Conservation (phyloP, 2,888 invertebrate species). For the Acronicta leporina region DNA sequence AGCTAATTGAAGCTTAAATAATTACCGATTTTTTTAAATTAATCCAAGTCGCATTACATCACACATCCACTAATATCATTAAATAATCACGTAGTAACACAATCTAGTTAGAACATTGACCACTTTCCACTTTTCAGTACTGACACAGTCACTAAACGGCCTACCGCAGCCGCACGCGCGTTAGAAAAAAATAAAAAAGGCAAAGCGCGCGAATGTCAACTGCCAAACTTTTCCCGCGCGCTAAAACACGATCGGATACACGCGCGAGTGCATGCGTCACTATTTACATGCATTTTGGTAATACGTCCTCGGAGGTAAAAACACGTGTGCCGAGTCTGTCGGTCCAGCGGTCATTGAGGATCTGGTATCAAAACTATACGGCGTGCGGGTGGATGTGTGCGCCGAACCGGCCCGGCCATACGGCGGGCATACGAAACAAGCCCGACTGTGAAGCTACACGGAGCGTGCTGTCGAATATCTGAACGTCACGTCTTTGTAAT, state of each 20-base stretch:
- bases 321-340: slow-evolving; percentile 90
- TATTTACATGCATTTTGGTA: slow-evolving; percentile 83
- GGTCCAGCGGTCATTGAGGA: slow-evolving; percentile 91
- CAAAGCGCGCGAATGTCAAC: slow-evolving; percentile 70
- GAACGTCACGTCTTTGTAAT: slow-evolving; percentile 85
- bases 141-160: slow-evolving; percentile 51
- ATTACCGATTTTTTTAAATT: slow-evolving; percentile 36
- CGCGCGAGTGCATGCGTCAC: slow-evolving; percentile 72
- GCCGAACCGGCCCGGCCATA: slow-evolving; percentile 83
- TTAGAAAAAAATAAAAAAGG: slow-evolving; percentile 61
- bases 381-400: slow-evolving; percentile 79
- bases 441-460: slow-evolving; percentile 63
- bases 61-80: slow-evolving; percentile 49
- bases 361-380: slow-evolving; percentile 83
- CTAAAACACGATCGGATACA: slow-evolving; percentile 67
- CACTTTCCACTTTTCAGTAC: slow-evolving; percentile 57
- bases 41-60: slow-evolving; percentile 45
- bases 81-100: slow-evolving; percentile 41
- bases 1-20: slow-evolving; percentile 16
- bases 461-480: slow-evolving; percentile 77
- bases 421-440: slow-evolving; percentile 85
- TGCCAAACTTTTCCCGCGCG: slow-evolving; percentile 76
- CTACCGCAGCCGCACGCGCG: slow-evolving; percentile 50
- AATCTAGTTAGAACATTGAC: slow-evolving; percentile 24
- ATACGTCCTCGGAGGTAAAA: slow-evolving; percentile 65